Evolutionary conservation across 2,888 invertebrate genomes (phyloP).

Genomic region (Ochropleura leucogaster): DNA sequence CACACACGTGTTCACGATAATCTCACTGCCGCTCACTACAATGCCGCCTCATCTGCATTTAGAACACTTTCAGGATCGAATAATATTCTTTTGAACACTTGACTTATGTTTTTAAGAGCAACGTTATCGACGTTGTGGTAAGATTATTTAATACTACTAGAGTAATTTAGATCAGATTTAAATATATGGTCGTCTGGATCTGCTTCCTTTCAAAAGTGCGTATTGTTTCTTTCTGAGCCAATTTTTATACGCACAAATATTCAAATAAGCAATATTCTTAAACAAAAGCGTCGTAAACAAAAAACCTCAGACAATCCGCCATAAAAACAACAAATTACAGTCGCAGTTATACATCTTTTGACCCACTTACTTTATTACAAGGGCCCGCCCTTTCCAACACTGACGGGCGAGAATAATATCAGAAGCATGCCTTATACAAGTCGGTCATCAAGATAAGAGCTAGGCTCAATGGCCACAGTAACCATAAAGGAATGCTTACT

Average conservation of each 20-base stretch:
- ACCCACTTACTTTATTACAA: slow-evolving; percentile 62
- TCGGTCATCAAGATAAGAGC: slow-evolving; percentile 67
- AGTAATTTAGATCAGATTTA: neutral
- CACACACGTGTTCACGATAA: slow-evolving; percentile 74
- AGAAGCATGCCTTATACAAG: slow-evolving; percentile 57
- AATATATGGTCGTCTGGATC: neutral
- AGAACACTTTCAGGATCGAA: slow-evolving; percentile 61
- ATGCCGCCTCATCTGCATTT: slow-evolving; percentile 68
- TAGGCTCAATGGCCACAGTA: slow-evolving; percentile 60
- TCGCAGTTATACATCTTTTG: slow-evolving; percentile 55
- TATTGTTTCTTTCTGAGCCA: neutral
- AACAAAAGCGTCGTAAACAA: slow-evolving; percentile 47
- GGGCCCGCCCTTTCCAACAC: slow-evolving; percentile 56
- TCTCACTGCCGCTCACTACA: slow-evolving; percentile 63
- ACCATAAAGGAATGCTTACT: slow-evolving; percentile 61
- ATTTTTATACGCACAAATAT: slow-evolving; percentile 15
- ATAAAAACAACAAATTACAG: slow-evolving; percentile 55
- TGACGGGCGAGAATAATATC: slow-evolving; percentile 54
- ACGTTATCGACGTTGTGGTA: slow-evolving; percentile 7
- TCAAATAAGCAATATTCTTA: slow-evolving; percentile 24
- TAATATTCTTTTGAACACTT: slow-evolving; percentile 55
- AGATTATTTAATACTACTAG: neutral
- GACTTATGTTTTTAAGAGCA: slow-evolving; percentile 37
- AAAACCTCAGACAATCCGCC: slow-evolving; percentile 32
- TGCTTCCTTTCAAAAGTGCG: neutral